Percentiles rank a stretch among this genome's conserved stretches.
Evolutionary conservation across 2,888 invertebrate genomes (phyloP).

Genomic region (Harmothoe impar): DNA sequence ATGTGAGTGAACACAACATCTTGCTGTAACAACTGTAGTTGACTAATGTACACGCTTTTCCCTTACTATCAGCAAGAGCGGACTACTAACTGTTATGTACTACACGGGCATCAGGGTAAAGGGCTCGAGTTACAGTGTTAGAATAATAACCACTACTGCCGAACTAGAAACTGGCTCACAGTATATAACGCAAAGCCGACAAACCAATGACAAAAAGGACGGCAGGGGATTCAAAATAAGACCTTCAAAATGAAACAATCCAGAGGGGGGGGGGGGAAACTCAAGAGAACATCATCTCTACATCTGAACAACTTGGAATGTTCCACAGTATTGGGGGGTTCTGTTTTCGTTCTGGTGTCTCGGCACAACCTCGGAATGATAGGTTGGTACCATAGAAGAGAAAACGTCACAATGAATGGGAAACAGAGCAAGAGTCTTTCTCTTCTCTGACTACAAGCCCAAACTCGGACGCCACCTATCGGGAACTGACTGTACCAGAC

Average conservation of each 20-base stretch:
- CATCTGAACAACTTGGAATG: slow-evolving; percentile 31
- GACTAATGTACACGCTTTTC: too few relatives aligned
- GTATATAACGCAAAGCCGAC: neutral
- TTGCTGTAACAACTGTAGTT: neutral
- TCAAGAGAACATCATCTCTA: neutral
- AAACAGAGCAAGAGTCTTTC: too few relatives aligned
- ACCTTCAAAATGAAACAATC: neutral
- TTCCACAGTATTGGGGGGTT: slow-evolving; percentile 24
- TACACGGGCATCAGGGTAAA: neutral
- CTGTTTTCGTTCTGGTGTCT: neutral
- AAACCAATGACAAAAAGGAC: slow-evolving; percentile 31
- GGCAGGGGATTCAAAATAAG: neutral
- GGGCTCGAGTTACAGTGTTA: neutral
- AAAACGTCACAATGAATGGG: neutral
- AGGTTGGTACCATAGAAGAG: neutral
- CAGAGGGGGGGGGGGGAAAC: neutral
- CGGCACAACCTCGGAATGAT: slow-evolving; percentile 21
- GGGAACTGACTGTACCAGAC: neutral
- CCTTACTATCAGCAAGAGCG: too few relatives aligned
- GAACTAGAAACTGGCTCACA: neutral
- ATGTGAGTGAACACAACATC: neutral
- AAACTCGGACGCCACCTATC: neutral
- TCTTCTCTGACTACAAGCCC: neutral
- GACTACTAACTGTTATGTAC: neutral
- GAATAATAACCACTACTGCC: slow-evolving; percentile 48